Base-by-base conservation (phyloP, 2,797 vertebrate genomes). In the Poeciliopsis presidionis region DNA sequence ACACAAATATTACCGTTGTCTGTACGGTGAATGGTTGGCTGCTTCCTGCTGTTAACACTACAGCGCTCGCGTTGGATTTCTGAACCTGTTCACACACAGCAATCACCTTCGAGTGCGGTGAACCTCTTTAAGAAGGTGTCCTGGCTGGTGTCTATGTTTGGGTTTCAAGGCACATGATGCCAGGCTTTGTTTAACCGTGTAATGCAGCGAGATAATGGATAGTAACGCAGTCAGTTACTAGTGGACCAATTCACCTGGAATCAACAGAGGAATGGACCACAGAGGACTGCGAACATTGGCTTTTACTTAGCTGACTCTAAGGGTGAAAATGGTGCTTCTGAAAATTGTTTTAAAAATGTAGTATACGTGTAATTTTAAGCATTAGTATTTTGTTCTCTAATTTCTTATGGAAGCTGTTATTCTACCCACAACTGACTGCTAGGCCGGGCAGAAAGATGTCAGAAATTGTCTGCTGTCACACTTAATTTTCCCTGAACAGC, bases 131-230 rank as follows among this genome's bases (percentile, higher is more conserved):
- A 74, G 73, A 14, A 78, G 43, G 71, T 20, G 18, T 33, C 36
- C 70, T 61, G 81, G 73, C n/a, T 41, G 11, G 46, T 72, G 70
- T 81, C 73, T 74, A 46, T 91, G 85, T 91, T 87, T 92, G 87
- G 87, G 85, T 86, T 90, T 75, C 6, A 28, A n/a, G 84, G 76
- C 86, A 88, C 81, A 75, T 87, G 88, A 88, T 80, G 53, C 0
- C 18, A 78, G 51, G 53, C 28, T 83, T 77, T 93, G 91, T 94
- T 93, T 93, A 90, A 85, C 86, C 83, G 88, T 93, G 76, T 91
- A 92, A 91, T 92, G 81, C 75, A 85, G 87, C 79, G 81, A 88
- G 87, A 90, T 93, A 90, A 92, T 93, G 91, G 90, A 84, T 65
- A 81, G 78, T 88, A 85, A 91, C 82, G 88, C 72, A 70, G 80